Base-by-base conservation (phyloP, 2,113 vertebrate species). In the Catagonus wagneri region DNA sequence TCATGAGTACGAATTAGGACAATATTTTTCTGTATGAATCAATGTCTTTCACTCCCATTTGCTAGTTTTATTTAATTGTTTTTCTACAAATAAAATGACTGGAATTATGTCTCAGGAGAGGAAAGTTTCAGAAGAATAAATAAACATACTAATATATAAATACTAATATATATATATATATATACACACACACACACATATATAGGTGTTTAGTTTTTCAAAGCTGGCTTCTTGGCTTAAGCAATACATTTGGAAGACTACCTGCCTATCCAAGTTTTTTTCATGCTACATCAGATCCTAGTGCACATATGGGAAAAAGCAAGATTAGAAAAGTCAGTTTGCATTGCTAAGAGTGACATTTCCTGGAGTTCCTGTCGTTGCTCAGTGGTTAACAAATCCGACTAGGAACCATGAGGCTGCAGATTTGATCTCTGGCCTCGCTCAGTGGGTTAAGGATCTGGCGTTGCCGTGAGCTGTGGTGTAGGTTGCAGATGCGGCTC, bases 51-150 rank as follows among this genome's bases (percentile, higher is more conserved):
- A 83, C 34, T 79, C 50, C 44, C 4, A 61, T 34, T 39, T 32
- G 12, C 74, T 90, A 56, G 16, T 78, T 94, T 93, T 36, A 78
- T 20, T 66, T 84, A 89, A 39, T 84, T 68, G 44, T 39, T 68
- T 2, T 83, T 89, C 50, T 60, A 34, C 23, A 96, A 90, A 90
- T 92, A 87, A 92, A 95, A 83, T 20, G 25, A 74, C 9, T 58
- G 15, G 20, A 79, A 36, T 90, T 90, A 22, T 90, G 58, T 66
- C 44, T 76, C 25, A 44, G 56, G 27, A 5, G 80, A 9, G 25
- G 5, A 32, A 80, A 63, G 12, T 10, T 72, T 92, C 20, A 32
- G 61, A 2, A 65, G 84, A 60, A 88, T 83, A 65, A 80, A 81
- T 29, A 92, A 60, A 58, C 34, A 69, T 5, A 36, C 50, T 63